Evolutionary conservation across 2,797 vertebrate genomes (phyloP).

Genomic region (Furcifer pardalis): DNA sequence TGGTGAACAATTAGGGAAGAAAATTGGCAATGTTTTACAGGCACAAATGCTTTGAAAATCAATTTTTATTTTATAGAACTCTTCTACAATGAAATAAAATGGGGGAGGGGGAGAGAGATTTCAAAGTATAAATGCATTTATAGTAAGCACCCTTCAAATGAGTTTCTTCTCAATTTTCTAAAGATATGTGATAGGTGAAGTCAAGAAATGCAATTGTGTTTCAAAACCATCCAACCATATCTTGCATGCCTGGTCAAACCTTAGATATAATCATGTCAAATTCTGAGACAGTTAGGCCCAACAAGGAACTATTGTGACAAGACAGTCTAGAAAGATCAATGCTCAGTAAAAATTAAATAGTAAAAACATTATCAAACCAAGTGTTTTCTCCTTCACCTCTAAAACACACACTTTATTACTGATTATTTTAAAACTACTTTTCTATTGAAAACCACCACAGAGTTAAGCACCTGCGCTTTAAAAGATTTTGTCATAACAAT

Average conservation of each 20-base stretch:
- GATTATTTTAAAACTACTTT: conserved; percentile 48
- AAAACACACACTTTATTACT: conserved; percentile 58
- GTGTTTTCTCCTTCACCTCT: conserved; percentile 49
- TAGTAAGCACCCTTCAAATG: background rate
- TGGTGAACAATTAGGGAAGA: background rate
- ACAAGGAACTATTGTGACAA: conserved; percentile 66
- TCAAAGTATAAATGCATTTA: conserved; percentile 46
- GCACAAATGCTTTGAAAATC: background rate
- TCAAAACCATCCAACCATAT: conserved; percentile 54
- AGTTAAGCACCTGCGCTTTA: conserved; percentile 64
- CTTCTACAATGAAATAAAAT: background rate
- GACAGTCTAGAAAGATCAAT: conserved; percentile 52
- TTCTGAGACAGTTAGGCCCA: conserved; percentile 53
- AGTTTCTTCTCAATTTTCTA: conserved; percentile 36
- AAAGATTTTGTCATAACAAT: conserved; percentile 69
- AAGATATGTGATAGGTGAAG: conserved; percentile 32
- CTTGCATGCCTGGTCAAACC: conserved; percentile 62
- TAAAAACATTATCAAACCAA: conserved; percentile 56
- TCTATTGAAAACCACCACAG: conserved; percentile 61
- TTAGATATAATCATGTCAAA: background rate
- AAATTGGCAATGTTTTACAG: background rate
- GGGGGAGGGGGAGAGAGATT: background rate
- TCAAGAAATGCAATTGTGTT: conserved; percentile 58
- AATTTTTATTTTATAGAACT: background rate
- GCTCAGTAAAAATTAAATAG: conserved; percentile 42